A percentile compares a stretch with the other conserved stretches of the same genome.
These are phyloP conservation scores for Erinaceus europaeus DNA, from an alignment of 2,113 vertebrate species.

Conservation along the genomic window DNA sequence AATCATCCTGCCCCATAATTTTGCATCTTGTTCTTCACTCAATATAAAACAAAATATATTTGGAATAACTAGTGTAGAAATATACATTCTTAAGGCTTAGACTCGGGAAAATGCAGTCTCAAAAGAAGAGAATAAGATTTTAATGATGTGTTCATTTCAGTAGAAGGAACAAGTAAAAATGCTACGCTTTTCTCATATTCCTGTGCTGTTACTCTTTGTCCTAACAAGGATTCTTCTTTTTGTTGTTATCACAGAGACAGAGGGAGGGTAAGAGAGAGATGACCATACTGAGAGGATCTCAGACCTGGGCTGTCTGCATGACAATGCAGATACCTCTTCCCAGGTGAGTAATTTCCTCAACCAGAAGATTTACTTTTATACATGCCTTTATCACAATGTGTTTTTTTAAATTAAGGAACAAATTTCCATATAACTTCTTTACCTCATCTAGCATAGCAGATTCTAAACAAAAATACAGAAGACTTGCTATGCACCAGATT, in stretches of 20 bases:
- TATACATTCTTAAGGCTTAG: neutral
- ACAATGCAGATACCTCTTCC: no score
- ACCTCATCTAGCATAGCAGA: neutral
- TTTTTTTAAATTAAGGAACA: neutral
- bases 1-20: constrained; percentile 53
- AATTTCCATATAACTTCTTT: neutral
- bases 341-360: no score
- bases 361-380: neutral
- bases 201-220: no score
- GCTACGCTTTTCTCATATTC: neutral
- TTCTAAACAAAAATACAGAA: no score
- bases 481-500: no score
- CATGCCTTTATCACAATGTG: neutral
- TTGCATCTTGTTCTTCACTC: constrained; percentile 34
- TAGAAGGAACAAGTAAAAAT: neutral
- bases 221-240: no score
- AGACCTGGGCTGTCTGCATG: no score
- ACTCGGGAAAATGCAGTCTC: neutral
- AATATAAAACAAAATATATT: constrained; percentile 41
- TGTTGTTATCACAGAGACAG: no score
- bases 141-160: neutral
- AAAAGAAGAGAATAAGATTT: constrained; percentile 4
- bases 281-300: no score
- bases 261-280: no score
- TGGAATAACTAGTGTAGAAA: constrained; percentile 21